Evolutionary conservation across 2,113 vertebrate species (phyloP).

Genomic region (Pagrus major): DNA sequence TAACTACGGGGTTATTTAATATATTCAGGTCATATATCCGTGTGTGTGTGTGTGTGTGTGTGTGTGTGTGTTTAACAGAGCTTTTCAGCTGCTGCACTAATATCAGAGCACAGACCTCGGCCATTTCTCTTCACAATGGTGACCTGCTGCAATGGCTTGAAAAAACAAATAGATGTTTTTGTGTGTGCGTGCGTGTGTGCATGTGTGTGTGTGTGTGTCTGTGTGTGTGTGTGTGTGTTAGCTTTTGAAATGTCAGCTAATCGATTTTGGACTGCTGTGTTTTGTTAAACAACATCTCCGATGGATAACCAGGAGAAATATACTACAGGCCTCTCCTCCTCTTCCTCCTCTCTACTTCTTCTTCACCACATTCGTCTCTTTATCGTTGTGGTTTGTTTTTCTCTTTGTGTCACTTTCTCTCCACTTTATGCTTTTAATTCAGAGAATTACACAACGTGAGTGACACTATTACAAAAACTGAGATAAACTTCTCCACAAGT

Average conservation of each 20-base stretch:
- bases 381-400: too few species aligned
- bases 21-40: background rate
- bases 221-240: background rate
- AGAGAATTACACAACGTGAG: background rate
- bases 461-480: background rate
- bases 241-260: slow-evolving; percentile 61
- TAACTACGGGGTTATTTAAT: background rate
- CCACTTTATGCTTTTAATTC: background rate
- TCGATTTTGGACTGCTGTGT: slow-evolving; percentile 38
- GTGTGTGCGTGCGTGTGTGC: background rate
- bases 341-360: background rate
- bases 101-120: background rate
- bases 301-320: slow-evolving; percentile 24
- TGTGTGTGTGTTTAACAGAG: background rate
- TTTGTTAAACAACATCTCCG: slow-evolving; percentile 47
- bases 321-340: background rate
- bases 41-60: background rate
- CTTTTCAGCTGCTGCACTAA: slow-evolving; percentile 1
- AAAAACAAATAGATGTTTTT: background rate
- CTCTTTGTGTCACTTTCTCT: background rate
- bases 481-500: background rate
- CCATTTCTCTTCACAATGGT: slow-evolving; percentile 3
- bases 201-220: slow-evolving; percentile 4
- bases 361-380: background rate
- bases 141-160: background rate